Base-by-base conservation (phyloP, 1,140 invertebrate species). In the Aricia agestis region DNA sequence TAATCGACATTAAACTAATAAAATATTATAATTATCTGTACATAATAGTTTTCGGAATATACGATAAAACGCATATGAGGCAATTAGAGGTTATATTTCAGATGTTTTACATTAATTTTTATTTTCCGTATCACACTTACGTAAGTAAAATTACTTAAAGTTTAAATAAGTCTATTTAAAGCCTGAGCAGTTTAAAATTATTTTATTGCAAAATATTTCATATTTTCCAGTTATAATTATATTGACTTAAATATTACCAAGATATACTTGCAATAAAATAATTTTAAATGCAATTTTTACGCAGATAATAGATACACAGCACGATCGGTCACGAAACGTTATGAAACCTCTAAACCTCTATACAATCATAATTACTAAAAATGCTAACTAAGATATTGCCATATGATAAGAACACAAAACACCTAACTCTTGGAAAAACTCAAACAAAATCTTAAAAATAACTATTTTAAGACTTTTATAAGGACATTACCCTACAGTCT, bases 11-110 rank as follows among this genome's bases (percentile, higher is more conserved):
- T 19, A 63, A 63, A 63, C 59, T 63, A 63, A 19, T 18, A 63
- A 63, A 63, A 63, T 63, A 19, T 63, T 63, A 63, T 63, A 63
- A 63, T 63, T 63, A 63, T 63, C 59, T 63, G 59, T 19, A 63
- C 59, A 63, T 63, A 63, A 63, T 69, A 17, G 52, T 57, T 59
- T 59, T 10, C n/a, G 18, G 17, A 63, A 45, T 18, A 52, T 61
- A 42, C 5, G 58, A 69, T 18, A 68, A 42, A 52, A 19, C 4
- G 17, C 7, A 68, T 19, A 19, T 52, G 17, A 41, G 67, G 36
- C n/a, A 52, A 52, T 52, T 13, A 13, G 36, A 13, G 5, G 45
- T 52, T 52, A 52, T 13, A 52, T 11, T 52, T 52, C 36, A 7
- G 9, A 36, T 36, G 36, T 36, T 36, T 36, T 36, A 36, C 36